Evolutionary conservation across 2,888 invertebrate species (phyloP), one percentile per base, ranked within the genome.

Genomic region (Orthosia incerta): DNA sequence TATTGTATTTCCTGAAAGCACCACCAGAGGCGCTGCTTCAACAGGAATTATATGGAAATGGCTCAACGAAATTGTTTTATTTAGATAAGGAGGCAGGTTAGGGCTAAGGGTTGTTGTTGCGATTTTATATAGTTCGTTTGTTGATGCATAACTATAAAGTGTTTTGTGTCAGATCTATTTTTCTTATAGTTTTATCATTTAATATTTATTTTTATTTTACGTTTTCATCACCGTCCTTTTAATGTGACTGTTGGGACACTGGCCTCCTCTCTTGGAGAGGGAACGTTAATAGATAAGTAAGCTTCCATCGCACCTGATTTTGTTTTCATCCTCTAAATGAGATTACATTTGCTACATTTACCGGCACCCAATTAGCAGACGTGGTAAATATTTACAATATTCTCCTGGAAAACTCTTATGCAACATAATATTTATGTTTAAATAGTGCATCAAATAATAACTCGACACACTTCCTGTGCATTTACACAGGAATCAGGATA

Each of bases 1-100:
- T 91, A 92, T 92, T 92, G 91, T 92, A 90, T 92, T 91, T 88
- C 86, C 86, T 87, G 80, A 79, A 83, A 85, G 78, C 79, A 78
- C 76, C 80, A 80, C 82, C 74, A 79, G 79, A 82, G 77, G 80
- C 79, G 70, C 76, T 76, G 71, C 84, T 87, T 81, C 76, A 79
- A 85, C 83, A 79, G 82, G 79, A 85, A 85, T 86, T 88, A 83
- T 83, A 83, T 84, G 78, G 80, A 82, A 83, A 86, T 81, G 68
- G 65, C 51, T 68, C 62, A 67, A 74, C 80, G 67, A 70, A 82
- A 86, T 79, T 86, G 81, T 83, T 87, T 83, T 85, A 76, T 86
- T 81, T 74, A 76, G 70, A 65, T 78, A 73, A 60, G 59, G 48
- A 26, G 11, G 5, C 4, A 26, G 51, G 51, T 56, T 65, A 26